These are phyloP conservation scores for Zaprionus taronus DNA, from an alignment of 1,140 invertebrate genomes.

Conservation along the genomic window DNA sequence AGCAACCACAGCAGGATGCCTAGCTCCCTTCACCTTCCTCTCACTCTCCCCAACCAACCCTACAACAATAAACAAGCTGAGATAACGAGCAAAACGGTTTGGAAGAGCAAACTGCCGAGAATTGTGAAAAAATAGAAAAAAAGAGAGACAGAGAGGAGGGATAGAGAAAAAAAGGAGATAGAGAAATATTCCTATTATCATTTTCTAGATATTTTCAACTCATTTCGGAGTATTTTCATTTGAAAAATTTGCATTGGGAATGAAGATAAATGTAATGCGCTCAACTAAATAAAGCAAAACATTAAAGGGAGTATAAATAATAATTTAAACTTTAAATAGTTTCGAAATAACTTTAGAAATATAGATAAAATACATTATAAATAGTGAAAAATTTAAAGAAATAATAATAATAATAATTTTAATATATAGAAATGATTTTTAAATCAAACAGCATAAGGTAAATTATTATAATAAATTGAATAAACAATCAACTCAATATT, in stretches of 20 bases:
- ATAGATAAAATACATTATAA: not conserved
- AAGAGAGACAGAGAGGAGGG: too few relatives aligned
- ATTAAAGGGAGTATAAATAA: not conserved
- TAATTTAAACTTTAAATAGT: not conserved
- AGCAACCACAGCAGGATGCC: slow-evolving; percentile 8
- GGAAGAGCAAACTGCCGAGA: not conserved
- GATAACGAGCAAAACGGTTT: slow-evolving; percentile 9
- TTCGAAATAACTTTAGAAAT: not conserved
- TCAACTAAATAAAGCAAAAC: not conserved
- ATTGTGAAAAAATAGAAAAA: not conserved
- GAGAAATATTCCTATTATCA: not conserved
- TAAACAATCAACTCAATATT: not conserved
- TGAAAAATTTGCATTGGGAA: not conserved
- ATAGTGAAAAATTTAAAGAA: not conserved
- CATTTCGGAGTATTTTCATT: not conserved
- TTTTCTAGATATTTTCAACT: not conserved
- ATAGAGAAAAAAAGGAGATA: not conserved
- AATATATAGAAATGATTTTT: not conserved
- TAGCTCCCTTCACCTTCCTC: not conserved
- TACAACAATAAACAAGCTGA: not conserved
- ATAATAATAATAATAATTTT: not conserved
- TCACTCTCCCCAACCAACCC: not conserved
- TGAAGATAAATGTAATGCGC: not conserved
- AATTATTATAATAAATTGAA: not conserved
- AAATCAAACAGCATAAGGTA: not conserved